A percentile compares a stretch with the other conserved stretches of the same genome.
Evolutionary conservation across 2,797 vertebrate species (phyloP).

Genomic region (Nothura maculosa): DNA sequence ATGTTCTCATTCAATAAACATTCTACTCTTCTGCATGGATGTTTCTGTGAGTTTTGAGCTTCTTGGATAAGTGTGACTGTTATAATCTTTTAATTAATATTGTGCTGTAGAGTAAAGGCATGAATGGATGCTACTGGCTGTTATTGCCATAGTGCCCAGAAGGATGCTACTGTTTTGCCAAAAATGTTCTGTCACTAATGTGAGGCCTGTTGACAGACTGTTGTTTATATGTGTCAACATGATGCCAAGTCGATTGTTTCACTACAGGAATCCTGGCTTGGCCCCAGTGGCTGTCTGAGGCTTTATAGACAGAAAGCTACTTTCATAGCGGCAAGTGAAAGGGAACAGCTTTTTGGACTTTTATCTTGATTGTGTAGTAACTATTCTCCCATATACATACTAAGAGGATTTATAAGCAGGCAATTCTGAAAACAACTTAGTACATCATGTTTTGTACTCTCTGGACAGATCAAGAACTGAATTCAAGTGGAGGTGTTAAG

Average conservation of each 20-base stretch:
- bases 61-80: constrained; percentile 71
- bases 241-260: constrained; percentile 87
- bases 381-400: constrained; percentile 6
- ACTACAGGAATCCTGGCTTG: constrained; percentile 85
- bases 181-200: constrained; percentile 86
- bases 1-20: constrained; percentile 60
- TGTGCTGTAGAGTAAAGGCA: constrained; percentile 70
- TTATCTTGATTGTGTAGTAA: constrained; percentile 51
- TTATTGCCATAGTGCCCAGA: constrained; percentile 82
- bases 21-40: constrained; percentile 38
- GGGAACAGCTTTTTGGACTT: constrained; percentile 52
- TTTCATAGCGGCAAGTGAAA: constrained; percentile 59
- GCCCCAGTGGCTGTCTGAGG: constrained; percentile 86
- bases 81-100: constrained; percentile 83
- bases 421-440: constrained; percentile 1
- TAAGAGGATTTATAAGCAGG: constrained; percentile 40
- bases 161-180: constrained; percentile 85
- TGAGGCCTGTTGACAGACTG: constrained; percentile 91
- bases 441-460: constrained; percentile 18
- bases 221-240: constrained; percentile 93
- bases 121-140: constrained; percentile 80
- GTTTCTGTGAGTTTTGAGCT: constrained; percentile 49
- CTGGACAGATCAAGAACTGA: constrained; percentile 43
- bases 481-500: constrained; percentile 50
- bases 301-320: constrained; percentile 75